Conservation (phyloP, 2,797 vertebrate genomes). For the Phalanger gymnotis region DNA sequence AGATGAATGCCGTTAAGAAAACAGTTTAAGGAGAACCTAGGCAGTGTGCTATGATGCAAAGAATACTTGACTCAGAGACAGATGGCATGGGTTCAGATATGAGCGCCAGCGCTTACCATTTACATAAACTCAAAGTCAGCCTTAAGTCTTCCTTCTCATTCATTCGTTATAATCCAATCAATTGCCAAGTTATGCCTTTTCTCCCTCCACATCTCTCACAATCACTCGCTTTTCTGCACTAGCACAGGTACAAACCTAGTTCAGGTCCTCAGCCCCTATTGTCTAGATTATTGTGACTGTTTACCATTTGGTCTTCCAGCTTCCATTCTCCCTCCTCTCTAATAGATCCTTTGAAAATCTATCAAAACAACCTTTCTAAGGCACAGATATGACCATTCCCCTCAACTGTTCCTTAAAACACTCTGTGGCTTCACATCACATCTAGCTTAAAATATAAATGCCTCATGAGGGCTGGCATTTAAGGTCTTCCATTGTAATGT, state of each 20-base stretch:
- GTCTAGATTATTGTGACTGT: neutral
- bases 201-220: neutral
- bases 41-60: neutral
- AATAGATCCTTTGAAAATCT: neutral
- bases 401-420: neutral
- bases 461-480: neutral
- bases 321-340: neutral
- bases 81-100: neutral
- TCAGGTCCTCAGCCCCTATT: neutral
- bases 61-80: neutral
- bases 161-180: neutral
- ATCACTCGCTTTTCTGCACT: neutral
- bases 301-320: neutral
- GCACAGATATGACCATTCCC: neutral
- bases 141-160: neutral
- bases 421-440: neutral
- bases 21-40: neutral
- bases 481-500: neutral
- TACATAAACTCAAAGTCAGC: neutral
- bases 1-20: neutral
- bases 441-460: neutral
- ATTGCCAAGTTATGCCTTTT: neutral
- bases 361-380: neutral
- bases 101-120: neutral
- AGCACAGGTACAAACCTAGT: neutral